Percentiles rank a stretch among this genome's conserved stretches.
These are phyloP conservation scores for Lucilia sericata DNA, from an alignment of 1,140 invertebrate species.

Conservation along the genomic window DNA sequence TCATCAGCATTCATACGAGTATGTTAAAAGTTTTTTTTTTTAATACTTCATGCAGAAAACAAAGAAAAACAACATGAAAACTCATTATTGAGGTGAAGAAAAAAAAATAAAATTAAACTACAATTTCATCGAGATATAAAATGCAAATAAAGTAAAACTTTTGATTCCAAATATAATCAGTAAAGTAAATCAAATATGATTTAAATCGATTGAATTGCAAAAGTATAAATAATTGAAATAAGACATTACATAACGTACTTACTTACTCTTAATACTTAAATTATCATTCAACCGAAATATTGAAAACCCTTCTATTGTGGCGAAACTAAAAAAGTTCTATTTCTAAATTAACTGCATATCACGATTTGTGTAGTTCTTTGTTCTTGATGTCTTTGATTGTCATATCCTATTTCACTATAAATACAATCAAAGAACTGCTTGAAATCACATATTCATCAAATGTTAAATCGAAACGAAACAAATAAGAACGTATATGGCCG, in stretches of 20 bases:
- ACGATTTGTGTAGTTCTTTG: background rate
- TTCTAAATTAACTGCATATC: no score
- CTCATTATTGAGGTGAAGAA: background rate
- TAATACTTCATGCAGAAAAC: slow-evolving; percentile 3
- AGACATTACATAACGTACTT: no score
- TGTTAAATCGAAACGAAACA: background rate
- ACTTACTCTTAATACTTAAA: no score
- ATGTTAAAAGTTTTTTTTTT: background rate
- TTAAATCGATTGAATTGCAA: no score
- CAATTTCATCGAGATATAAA: background rate
- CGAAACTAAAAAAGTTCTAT: no score
- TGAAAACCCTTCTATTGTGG: no score
- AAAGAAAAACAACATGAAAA: slow-evolving; percentile 12
- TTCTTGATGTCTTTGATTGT: background rate
- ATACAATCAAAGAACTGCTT: background rate
- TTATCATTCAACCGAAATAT: no score
- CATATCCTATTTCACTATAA: background rate
- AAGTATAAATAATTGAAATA: no score
- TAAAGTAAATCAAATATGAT: no score
- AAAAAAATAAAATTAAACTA: background rate
- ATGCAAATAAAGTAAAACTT: background rate
- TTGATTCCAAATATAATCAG: background rate
- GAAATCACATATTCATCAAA: background rate
- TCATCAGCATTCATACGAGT: background rate
- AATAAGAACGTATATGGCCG: no score